phyloP scores from a whole-genome alignment of 1,140 invertebrate species.

The fruit fly (Drosophila melanogaster) region DNA sequence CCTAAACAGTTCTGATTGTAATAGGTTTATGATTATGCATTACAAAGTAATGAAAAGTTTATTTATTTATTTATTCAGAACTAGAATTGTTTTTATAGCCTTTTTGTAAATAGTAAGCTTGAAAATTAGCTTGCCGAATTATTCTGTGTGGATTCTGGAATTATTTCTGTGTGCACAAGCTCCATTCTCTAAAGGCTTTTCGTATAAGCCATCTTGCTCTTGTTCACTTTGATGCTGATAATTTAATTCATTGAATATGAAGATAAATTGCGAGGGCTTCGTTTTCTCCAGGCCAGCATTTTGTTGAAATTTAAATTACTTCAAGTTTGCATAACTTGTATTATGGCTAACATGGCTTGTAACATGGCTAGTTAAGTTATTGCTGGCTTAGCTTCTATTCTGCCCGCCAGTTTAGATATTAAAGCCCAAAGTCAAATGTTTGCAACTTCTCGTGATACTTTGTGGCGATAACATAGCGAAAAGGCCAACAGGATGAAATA shows the following conservation, averaged over 20 bases:
- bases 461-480: conserved; percentile 5
- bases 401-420: conserved; percentile 7
- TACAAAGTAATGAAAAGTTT: no score
- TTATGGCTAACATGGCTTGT: no score
- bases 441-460: conserved; percentile 12
- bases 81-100: no score
- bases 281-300: conserved; percentile 7
- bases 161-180: conserved; percentile 10
- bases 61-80: no score
- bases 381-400: not conserved
- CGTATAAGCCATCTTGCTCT: conserved; percentile 23
- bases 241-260: conserved; percentile 72
- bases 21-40: no score
- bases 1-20: no score
- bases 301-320: conserved; percentile 23
- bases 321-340: no score
- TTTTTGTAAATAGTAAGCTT: not conserved
- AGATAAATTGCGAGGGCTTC: conserved; percentile 43
- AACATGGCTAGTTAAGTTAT: conserved; percentile 15
- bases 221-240: conserved; percentile 44
- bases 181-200: conserved; percentile 19
- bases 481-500: conserved; percentile 17
- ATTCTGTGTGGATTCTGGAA: no score
- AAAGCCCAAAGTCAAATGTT: conserved; percentile 10
- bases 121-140: not conserved